Evolutionary conservation across 2,797 vertebrate species (phyloP), one percentile per base, ranked within the genome.

Genomic region (Sebastes nivosus): DNA sequence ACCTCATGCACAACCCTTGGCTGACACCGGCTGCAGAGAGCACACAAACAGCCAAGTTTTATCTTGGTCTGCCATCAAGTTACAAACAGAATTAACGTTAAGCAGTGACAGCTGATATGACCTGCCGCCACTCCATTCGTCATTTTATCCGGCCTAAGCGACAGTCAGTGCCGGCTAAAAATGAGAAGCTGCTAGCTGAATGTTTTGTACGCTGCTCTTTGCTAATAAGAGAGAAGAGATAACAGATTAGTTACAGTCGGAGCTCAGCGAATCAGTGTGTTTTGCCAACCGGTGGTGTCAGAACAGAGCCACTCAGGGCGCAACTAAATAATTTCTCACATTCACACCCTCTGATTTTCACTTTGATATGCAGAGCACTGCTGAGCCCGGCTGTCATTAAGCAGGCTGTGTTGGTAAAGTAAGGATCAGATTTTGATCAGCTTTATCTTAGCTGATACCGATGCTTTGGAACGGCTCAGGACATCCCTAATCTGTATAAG

Each of bases 1-100:
- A 46, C 69, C 52, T 29, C 20, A 0, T 67, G 14, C 20, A 54
- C 29, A 55, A 34, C 20, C 8, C 20, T 38, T 42, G 55, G 55
- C 55, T n/a, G 25, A 70, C 64, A 25, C 10, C 3, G 30, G 6
- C 60, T 34, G 30, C 42, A 13, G 50, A 52, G 50, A 52, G 29
- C 66, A 34, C 25, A 36, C 22, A 58, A 70, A 70, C 54, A 30
- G 55, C 54, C 34, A 71, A 42, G 55, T 57, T 34, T 61, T 72
- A 50, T 72, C 61, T 60, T 72, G 30, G 67, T 69, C 50, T 34
- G 50, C 67, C 67, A 69, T 69, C 52, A 69, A 69, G 29, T 69
- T 55, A 69, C 52, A 69, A 55, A 16, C 54, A 2, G 22, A 25
- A 25, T 70, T 12, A 70, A 12, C 6, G 20, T 70, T 36, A 57